Conservation (phyloP, 2,113 vertebrate genomes). For the Eudyptes chrysolophus region DNA sequence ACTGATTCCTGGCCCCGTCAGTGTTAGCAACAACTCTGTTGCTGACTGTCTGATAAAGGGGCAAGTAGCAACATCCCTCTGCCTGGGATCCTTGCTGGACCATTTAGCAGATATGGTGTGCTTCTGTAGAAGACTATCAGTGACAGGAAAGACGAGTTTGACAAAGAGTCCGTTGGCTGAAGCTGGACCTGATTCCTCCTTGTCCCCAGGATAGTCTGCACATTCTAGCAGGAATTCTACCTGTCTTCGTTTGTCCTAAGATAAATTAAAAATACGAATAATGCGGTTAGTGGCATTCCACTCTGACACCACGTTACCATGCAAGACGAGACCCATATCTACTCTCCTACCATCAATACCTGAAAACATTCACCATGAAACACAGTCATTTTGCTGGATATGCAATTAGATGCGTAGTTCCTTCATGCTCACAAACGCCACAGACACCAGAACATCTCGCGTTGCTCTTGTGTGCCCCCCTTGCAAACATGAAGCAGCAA, state of each 20-base stretch:
- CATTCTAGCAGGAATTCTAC: neutral
- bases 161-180: neutral
- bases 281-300: neutral
- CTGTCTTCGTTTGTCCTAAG: neutral
- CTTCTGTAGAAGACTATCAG: accelerated
- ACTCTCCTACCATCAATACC: neutral
- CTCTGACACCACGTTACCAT: accelerated
- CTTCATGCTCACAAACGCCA: neutral
- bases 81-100: neutral
- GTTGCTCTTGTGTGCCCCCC: neutral
- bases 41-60: neutral
- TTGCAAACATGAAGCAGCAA: neutral
- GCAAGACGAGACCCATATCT: neutral
- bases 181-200: neutral
- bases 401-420: neutral
- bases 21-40: neutral
- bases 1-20: neutral
- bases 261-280: neutral
- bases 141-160: neutral
- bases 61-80: neutral
- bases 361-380: neutral
- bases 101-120: accelerated
- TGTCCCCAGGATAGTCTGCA: neutral
- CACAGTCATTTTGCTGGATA: neutral
- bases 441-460: neutral